Evolutionary conservation across 2,888 invertebrate genomes (phyloP).

Genomic region (Eumacrocentrus americanus): DNA sequence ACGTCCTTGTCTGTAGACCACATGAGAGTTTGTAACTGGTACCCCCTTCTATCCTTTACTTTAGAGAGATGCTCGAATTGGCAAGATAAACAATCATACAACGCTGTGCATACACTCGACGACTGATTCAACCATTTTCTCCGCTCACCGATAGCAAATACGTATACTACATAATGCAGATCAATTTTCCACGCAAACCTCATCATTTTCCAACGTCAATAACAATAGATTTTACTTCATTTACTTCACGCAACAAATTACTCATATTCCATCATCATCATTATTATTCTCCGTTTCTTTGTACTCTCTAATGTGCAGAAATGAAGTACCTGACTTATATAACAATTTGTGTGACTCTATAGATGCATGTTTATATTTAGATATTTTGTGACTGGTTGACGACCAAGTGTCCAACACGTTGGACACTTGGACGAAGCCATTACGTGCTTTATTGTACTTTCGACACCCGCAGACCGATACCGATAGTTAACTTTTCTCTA

Average conservation of each 20-base stretch:
- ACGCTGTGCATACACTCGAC: conserved; percentile 17
- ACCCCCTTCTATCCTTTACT: neutral
- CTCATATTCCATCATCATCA: neutral
- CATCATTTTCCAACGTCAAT: neutral
- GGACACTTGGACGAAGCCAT: neutral
- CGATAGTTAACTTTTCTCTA: neutral
- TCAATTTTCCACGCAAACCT: conserved; percentile 1
- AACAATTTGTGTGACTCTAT: neutral
- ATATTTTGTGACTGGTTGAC: neutral
- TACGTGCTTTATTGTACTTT: neutral
- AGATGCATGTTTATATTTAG: conserved; percentile 2
- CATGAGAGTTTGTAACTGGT: neutral
- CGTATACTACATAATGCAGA: neutral
- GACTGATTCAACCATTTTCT: conserved; percentile 20
- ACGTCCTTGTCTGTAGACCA: conserved; percentile 22
- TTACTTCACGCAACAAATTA: neutral
- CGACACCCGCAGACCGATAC: neutral
- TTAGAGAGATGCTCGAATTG: conserved; percentile 20
- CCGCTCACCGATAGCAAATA: neutral
- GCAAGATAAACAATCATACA: conserved; percentile 14
- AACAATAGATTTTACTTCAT: neutral
- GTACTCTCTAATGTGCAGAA: no score
- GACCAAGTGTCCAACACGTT: neutral
- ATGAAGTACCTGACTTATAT: neutral
- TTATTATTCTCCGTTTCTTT: neutral